Percentiles rank a stretch among this genome's conserved stretches.
These are phyloP conservation scores for Neria commutata DNA, from an alignment of 2,888 invertebrate species.

Conservation along the genomic window DNA sequence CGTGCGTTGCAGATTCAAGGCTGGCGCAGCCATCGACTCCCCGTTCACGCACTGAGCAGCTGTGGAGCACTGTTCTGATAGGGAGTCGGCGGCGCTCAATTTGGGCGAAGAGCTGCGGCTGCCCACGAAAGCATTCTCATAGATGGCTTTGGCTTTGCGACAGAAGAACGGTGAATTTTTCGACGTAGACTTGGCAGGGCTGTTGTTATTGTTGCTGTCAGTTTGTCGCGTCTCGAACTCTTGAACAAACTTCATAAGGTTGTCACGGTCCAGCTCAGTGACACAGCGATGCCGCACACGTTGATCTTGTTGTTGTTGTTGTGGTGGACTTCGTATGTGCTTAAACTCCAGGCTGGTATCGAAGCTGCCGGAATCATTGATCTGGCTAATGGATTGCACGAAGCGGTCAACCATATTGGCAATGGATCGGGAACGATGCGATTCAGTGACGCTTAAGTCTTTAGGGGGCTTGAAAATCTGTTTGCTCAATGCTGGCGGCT, in stretches of 20 bases:
- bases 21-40: conserved; percentile 36
- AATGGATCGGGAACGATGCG: conserved; percentile 29
- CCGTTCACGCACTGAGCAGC: conserved; percentile 33
- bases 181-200: conserved; percentile 36
- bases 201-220: conserved; percentile 16
- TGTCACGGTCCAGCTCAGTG: conserved; percentile 57
- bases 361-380: conserved; percentile 60
- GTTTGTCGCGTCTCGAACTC: conserved; percentile 53
- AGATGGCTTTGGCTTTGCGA: conserved; percentile 47
- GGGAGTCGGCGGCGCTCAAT: background rate
- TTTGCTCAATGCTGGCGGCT: background rate
- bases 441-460: background rate
- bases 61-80: background rate
- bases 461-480: too few relatives aligned
- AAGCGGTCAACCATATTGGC: conserved; percentile 57
- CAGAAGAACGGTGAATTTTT: conserved; percentile 45
- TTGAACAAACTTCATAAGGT: conserved; percentile 50
- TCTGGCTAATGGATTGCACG: conserved; percentile 54
- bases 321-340: conserved; percentile 47
- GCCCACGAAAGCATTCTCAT: conserved; percentile 34
- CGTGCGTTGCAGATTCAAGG: conserved; percentile 40
- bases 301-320: conserved; percentile 21
- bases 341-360: conserved; percentile 61
- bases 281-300: conserved; percentile 48
- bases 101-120: conserved; percentile 16